Base-by-base conservation (phyloP, 2,888 invertebrate genomes). In the Pseudococcus longispinus region DNA sequence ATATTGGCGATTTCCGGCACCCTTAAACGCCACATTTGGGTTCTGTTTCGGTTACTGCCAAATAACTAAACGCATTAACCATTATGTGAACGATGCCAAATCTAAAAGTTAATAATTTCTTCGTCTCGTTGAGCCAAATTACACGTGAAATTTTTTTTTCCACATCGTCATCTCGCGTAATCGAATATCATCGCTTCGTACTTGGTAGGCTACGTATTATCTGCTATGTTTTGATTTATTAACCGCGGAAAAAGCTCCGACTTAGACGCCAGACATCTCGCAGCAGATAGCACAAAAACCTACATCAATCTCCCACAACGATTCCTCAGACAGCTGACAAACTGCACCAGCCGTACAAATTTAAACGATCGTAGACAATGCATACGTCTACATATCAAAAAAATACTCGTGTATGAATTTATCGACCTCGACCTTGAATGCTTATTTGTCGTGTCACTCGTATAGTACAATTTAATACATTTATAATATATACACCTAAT, bases 341-440 rank as follows among this genome's bases (percentile, higher is more conserved):
- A 32, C 3, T 32, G 5, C 32, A 5, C 32, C 32, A 32, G 37
- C 37, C 37, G 9, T 37, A 37, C 8, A 37, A n/a, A n/a, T n/a
- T n/a, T 9, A 37, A 37, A 8, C 8, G 8, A 37, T 37, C 37
- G 37, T 74, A 32, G 4, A 8, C 9, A 29, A 13, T 74, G 18
- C 37, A 32, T 74, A n/a, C 13, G 4, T 46, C 13, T 46, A 46
- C 13, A 46, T n/a, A 51, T 37, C 74, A 74, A 1, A 32, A 74
- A 4, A 20, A 42, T 42, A 80, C 77, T 42, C 77, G 77, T 80
- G 77, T 42, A 80, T 37, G 42, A 80, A 80, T 80, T 80, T 80
- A 80, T 42, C 77, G 77, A 42, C 77, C 77, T 80, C 77, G 77
- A 80, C 77, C 77, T 80, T 80, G 77, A 80, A 80, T 80, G 42